Base-by-base conservation (phyloP, 2,888 invertebrate genomes). In the Mellilla xanthometata region DNA sequence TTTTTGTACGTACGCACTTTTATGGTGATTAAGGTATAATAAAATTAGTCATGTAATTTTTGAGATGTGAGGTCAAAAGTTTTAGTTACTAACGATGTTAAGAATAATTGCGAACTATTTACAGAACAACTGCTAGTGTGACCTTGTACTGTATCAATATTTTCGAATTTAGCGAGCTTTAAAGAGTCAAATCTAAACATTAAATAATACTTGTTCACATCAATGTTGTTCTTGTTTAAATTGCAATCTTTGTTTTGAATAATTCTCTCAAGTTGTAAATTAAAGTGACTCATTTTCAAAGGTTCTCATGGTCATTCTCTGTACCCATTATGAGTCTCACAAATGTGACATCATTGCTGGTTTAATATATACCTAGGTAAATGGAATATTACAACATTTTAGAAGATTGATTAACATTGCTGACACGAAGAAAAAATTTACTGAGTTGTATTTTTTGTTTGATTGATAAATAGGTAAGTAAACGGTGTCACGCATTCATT, bases 321-420 rank as follows among this genome's bases (percentile, higher is more conserved):
- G 39, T 53, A 49, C 35, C 31, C 35, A 39, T 31, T 39, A 36
- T 42, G 7, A n/a, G 43, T 57, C 39, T 41, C 32, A 42, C 43
- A 28, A 26, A 38, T 34, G 42, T 58, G 55, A 58, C 57, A 55
- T 58, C 57, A 53, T 45, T 44, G 43, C 49, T 41, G 30, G 44
- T 45, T 54, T 48, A 49, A 53, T 52, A 47, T n/a, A n/a, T n/a
- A n/a, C 40, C 28, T 34, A 35, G 29, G 31, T 46, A 54, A 49
- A 49, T 45, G 28, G 24, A 48, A 41, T 45, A 48, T 45, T 30
- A 40, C 32, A 44, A 36, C 27, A 12, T 38, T 29, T 41, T 26
- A 19, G n/a, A 26, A 34, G 47, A 39, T 48, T 39, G 13, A 45
- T 39, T 24, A 12, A n/a, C 28, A 38, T 38, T 19, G 5, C 12